phyloP scores from a whole-genome alignment of 2,797 vertebrate species.

The Perodicticus potto region DNA sequence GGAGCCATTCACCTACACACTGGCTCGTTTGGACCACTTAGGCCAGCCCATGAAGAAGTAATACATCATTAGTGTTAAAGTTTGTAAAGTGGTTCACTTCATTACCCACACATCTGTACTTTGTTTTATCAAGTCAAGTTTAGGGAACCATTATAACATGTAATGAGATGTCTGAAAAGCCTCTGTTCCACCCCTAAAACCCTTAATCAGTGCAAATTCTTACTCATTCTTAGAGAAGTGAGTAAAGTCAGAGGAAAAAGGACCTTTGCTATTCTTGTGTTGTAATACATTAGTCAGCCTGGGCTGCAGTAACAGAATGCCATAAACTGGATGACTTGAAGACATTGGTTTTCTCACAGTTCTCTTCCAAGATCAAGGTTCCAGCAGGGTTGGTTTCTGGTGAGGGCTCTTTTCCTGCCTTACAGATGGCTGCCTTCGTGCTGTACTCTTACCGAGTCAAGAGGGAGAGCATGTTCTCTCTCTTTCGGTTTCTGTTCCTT shows the following conservation, averaged over 20 bases:
- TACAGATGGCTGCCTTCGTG: not conserved
- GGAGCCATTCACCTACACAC: not conserved
- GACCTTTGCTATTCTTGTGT: not conserved
- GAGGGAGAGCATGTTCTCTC: not conserved
- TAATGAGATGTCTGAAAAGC: not conserved
- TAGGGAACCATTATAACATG: not conserved
- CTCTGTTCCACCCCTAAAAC: not conserved
- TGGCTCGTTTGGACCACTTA: not conserved
- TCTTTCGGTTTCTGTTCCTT: not conserved
- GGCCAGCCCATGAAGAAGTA: not conserved
- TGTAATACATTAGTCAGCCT: not conserved
- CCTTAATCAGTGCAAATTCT: not conserved
- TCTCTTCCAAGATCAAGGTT: not conserved
- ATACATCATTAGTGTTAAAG: not conserved
- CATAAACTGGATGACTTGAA: not conserved
- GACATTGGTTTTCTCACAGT: not conserved
- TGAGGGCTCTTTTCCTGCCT: not conserved
- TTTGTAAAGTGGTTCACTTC: not conserved
- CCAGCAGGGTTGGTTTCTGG: not conserved
- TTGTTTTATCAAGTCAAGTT: not conserved
- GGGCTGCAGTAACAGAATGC: not conserved
- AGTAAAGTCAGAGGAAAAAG: not conserved
- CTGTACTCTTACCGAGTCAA: not conserved
- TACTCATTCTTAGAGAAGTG: not conserved
- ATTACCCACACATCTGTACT: not conserved